Evolutionary conservation across 1,140 invertebrate species (phyloP).

Genomic region (Druon quercuslanigerum): DNA sequence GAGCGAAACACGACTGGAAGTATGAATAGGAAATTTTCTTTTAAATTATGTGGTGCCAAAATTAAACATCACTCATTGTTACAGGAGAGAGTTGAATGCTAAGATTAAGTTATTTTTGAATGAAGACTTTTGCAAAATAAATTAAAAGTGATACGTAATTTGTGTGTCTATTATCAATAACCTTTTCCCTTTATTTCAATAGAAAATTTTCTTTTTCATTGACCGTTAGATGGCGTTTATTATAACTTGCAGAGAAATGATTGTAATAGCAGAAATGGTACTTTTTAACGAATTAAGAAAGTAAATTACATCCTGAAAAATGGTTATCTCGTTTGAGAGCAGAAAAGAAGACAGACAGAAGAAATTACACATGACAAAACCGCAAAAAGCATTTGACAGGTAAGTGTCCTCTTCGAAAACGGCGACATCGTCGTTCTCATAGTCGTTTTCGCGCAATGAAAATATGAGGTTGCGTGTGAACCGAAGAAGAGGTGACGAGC

Average conservation of each 20-base stretch:
- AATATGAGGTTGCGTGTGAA: slow-evolving; percentile 49
- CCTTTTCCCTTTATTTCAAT: neutral
- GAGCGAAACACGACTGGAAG: slow-evolving; percentile 18
- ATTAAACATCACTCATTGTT: slow-evolving; percentile 29
- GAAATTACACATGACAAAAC: slow-evolving; percentile 16
- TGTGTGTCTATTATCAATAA: neutral
- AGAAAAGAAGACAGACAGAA: slow-evolving; percentile 28
- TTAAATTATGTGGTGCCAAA: slow-evolving; percentile 30
- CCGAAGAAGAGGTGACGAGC: slow-evolving; percentile 49
- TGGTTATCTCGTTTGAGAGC: neutral
- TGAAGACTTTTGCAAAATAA: slow-evolving; percentile 19
- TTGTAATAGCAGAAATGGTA: neutral
- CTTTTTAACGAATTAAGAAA: slow-evolving; percentile 31
- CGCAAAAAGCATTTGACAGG: slow-evolving; percentile 28
- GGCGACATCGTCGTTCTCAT: slow-evolving; percentile 33
- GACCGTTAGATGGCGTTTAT: neutral
- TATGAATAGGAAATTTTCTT: neutral
- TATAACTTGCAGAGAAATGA: neutral
- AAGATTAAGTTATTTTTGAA: slow-evolving; percentile 29
- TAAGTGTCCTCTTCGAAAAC: slow-evolving; percentile 32
- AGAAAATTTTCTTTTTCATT: neutral
- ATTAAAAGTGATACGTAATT: slow-evolving; percentile 7
- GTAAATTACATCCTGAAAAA: slow-evolving; percentile 34
- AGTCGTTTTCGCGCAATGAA: slow-evolving; percentile 26
- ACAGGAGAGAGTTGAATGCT: slow-evolving; percentile 15